These are phyloP conservation scores for Euphydryas editha DNA, from an alignment of 2,888 invertebrate species.

Conservation along the genomic window DNA sequence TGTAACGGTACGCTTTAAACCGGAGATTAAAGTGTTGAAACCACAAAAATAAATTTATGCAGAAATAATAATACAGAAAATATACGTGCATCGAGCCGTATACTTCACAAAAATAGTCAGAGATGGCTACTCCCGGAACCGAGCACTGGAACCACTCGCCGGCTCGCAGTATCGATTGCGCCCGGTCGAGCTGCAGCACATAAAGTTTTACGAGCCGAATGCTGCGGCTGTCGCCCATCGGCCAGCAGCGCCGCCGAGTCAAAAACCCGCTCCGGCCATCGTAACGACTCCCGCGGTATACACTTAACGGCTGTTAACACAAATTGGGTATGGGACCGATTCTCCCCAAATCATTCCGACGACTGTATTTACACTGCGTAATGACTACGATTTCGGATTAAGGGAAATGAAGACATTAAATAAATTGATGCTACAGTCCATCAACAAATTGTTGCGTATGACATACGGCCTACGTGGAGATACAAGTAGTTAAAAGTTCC, in stretches of 20 bases:
- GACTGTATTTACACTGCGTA: conserved; percentile 11
- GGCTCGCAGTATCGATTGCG: conserved; percentile 11
- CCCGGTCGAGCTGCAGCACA: conserved; percentile 8
- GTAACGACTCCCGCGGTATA: conserved; percentile 11
- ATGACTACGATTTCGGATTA: conserved; percentile 23
- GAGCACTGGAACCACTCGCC: conserved; percentile 1
- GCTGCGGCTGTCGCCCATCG: conserved; percentile 11
- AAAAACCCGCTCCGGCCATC: conserved; percentile 10
- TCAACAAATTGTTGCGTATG: conserved; percentile 16
- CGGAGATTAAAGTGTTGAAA: conserved; percentile 1
- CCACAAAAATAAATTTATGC: background rate
- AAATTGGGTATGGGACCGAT: conserved; percentile 15
- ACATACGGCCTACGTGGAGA: conserved; percentile 4
- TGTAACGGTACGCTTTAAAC: background rate
- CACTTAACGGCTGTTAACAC: conserved; percentile 22
- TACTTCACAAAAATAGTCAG: conserved; percentile 1
- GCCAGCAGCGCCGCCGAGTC: background rate
- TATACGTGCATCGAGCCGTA: background rate
- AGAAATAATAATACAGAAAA: background rate
- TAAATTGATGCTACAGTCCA: conserved; percentile 20
- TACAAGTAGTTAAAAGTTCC: background rate
- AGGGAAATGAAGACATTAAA: conserved; percentile 28
- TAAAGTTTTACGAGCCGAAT: conserved; percentile 16
- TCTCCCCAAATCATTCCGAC: conserved; percentile 14
- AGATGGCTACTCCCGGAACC: background rate